Conservation (phyloP, 2,797 vertebrate species). For the Tapirus indicus region DNA sequence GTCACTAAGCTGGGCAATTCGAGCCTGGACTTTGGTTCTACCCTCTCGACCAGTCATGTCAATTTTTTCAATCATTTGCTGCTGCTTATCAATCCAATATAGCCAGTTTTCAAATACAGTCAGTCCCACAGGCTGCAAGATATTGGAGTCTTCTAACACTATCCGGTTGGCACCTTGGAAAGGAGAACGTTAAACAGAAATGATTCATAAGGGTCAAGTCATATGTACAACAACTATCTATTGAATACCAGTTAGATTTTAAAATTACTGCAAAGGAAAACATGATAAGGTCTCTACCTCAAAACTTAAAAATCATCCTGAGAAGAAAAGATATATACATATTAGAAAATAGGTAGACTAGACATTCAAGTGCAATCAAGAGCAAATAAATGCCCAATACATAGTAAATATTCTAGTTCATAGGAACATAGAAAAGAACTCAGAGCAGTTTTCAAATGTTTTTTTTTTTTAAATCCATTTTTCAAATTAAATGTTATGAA, state of each 20-base stretch:
- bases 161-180: constrained; percentile 95
- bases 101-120: constrained; percentile 97
- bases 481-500: constrained; percentile 33
- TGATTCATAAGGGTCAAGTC: neutral
- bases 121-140: constrained; percentile 97
- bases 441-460: neutral
- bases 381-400: neutral
- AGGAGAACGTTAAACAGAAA: constrained; percentile 60
- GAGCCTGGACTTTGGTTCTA: constrained; percentile 98
- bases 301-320: constrained; percentile 49
- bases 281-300: neutral
- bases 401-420: neutral
- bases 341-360: constrained; percentile 1
- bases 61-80: constrained; percentile 99
- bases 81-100: constrained; percentile 99
- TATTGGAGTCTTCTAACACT: constrained; percentile 97
- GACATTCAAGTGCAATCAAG: neutral
- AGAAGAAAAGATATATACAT: neutral
- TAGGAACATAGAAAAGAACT: neutral
- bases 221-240: constrained; percentile 5
- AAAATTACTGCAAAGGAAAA: neutral
- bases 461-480: neutral
- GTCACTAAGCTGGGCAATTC: constrained; percentile 96
- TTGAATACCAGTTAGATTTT: neutral
- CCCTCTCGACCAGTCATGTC: constrained; percentile 96